Base-by-base conservation (phyloP, 2,888 invertebrate genomes). In the Drosophila aldrichi region DNA sequence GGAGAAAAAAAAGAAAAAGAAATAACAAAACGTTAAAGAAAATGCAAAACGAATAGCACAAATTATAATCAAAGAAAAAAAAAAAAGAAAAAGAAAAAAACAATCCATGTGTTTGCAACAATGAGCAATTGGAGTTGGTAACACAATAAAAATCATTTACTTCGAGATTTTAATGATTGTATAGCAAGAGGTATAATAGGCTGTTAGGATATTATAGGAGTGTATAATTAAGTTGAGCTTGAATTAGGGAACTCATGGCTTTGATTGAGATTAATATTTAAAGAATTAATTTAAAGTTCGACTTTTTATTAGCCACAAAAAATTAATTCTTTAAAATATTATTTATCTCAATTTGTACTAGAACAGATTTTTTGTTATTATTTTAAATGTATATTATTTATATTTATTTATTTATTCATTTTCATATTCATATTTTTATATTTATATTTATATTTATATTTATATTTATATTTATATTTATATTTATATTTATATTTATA, bases 41-140 rank as follows among this genome's bases (percentile, higher is more conserved):
- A 79, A 61, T 57, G 55, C 66, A 62, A 70, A 77, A 54, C 48
- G 61, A 74, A 76, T 69, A 69, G 56, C 57, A 77, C 58, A 75
- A 70, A 74, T 66, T 70, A 71, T 61, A 79, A 73, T 71, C 58
- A 69, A 69, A 70, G 63, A 57, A 65, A 71, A 16, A 20, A 66
- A 61, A 58, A 75, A 80, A 79, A 74, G 1, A 69, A 69, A 70
- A 61, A 54, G 63, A 71, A 16, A 20, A 66, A 61, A 58, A 75
- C 78, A 79, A 72, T 62, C 36, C 43, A 67, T 57, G 61, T 43
- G 55, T 59, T 55, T 25, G 49, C 63, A 81, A 34, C 48, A 54
- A 62, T 48, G 32, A 48, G 29, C 14, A 32, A 63, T 41, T 38
- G 9, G 60, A 59, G 25, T 6, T 29, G 57, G 22, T 34, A 18